A percentile compares a stretch with the other conserved stretches of the same genome.
These are phyloP conservation scores for Aphelocoma californica DNA, from an alignment of 2,797 vertebrate genomes.

Conservation along the genomic window DNA sequence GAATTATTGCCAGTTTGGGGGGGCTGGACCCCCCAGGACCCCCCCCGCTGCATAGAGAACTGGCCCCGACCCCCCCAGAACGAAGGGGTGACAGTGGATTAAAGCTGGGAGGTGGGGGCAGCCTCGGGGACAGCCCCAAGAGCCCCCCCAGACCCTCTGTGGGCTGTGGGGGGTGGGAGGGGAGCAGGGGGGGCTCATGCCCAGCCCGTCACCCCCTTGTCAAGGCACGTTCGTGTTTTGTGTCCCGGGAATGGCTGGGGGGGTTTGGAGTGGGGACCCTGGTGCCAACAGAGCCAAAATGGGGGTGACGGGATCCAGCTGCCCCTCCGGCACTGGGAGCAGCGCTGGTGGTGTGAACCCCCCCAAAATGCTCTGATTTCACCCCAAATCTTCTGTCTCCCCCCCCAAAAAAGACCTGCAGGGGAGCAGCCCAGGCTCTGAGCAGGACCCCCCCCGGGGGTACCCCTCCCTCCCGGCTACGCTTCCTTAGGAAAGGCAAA, in stretches of 20 bases:
- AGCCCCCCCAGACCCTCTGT: neutral
- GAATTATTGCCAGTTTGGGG: neutral
- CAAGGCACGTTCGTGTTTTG: constrained; percentile 27
- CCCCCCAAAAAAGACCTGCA: neutral
- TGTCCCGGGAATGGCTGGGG: neutral
- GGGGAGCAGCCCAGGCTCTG: neutral
- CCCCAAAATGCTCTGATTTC: neutral
- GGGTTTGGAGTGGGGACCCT: neutral
- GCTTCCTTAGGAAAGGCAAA: neutral
- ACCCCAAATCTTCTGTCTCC: neutral
- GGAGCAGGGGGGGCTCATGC: neutral
- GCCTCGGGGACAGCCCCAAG: neutral
- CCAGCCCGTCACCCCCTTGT: neutral
- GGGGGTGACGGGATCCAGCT: neutral
- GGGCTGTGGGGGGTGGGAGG: neutral
- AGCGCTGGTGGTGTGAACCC: neutral
- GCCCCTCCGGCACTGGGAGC: neutral
- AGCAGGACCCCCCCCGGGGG: neutral
- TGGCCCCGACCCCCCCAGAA: neutral
- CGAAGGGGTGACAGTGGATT: neutral
- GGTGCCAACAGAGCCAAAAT: neutral
- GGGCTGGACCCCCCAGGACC: neutral
- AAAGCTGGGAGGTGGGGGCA: neutral
- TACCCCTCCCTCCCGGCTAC: neutral
- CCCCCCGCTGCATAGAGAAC: neutral